Percentiles rank a stretch among this genome's conserved stretches.
Conservation (phyloP, 2,888 invertebrate genomes). For the Thera britannica region DNA sequence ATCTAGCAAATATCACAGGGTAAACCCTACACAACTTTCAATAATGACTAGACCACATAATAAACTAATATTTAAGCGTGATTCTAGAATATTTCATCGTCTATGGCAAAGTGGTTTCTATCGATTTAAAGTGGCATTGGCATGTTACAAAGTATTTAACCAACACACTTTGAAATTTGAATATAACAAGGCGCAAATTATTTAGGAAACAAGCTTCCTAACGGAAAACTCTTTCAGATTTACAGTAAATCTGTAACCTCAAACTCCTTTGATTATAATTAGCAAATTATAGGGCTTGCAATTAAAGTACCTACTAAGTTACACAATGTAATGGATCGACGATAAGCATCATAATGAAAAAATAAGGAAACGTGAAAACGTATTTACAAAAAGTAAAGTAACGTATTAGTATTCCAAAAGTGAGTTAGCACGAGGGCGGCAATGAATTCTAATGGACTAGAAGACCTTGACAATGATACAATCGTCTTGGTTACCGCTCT, state of each 20-base stretch:
- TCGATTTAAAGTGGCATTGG: conserved; percentile 31
- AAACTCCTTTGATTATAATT: neutral
- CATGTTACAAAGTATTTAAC: conserved; percentile 27
- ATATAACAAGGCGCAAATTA: neutral
- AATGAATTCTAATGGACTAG: conserved; percentile 76
- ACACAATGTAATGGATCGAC: neutral
- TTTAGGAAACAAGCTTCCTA: neutral
- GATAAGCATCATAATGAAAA: conserved; percentile 9
- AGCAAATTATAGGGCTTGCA: neutral
- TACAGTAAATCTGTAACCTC: neutral
- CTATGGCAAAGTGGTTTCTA: conserved; percentile 24
- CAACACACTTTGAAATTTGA: neutral
- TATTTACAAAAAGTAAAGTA: conserved; percentile 62
- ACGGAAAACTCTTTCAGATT: neutral
- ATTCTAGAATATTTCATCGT: conserved; percentile 29
- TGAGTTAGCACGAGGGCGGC: conserved; percentile 69
- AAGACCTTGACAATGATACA: conserved; percentile 78
- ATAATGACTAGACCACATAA: conserved; percentile 28
- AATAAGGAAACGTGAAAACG: conserved; percentile 54
- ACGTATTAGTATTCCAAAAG: conserved; percentile 71
- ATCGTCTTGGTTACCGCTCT: conserved; percentile 63
- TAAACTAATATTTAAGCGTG: conserved; percentile 30
- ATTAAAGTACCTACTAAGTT: conserved; percentile 1
- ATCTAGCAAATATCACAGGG: conserved; percentile 12
- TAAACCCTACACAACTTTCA: conserved; percentile 21